Evolutionary conservation across 2,113 vertebrate genomes (phyloP).

Genomic region (Phyllopteryx taeniolatus): DNA sequence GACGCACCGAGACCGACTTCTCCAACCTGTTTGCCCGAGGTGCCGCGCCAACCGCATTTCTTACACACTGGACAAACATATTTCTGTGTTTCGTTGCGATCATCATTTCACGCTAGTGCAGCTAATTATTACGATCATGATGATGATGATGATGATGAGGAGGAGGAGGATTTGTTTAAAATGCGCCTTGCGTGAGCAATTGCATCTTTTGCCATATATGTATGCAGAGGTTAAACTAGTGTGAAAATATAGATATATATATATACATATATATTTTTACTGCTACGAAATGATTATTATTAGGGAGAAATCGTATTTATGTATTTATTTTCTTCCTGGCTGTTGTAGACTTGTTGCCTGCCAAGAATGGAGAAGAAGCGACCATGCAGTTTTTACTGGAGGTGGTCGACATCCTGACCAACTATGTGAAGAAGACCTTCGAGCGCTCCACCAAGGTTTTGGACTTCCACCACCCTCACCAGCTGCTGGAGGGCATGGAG

Average conservation of each 20-base stretch:
- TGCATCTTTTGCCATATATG: no score
- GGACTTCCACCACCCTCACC: slow-evolving; percentile 97
- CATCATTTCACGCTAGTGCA: background rate
- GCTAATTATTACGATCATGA: no score
- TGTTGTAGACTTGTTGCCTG: slow-evolving; percentile 85
- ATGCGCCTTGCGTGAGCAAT: no score
- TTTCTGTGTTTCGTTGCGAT: no score
- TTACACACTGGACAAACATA: no score
- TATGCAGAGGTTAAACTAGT: no score
- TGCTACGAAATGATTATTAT: no score
- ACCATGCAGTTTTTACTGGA: slow-evolving; percentile 95
- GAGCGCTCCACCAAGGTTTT: slow-evolving; percentile 97
- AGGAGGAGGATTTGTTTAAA: no score
- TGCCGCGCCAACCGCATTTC: slow-evolving; percentile 31
- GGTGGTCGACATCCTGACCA: slow-evolving; percentile 94
- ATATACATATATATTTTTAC: background rate
- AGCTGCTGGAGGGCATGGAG: slow-evolving; percentile 96
- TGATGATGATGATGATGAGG: no score
- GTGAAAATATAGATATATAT: no score
- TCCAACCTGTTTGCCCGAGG: slow-evolving; percentile 96
- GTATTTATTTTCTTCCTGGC: no score
- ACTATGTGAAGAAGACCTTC: slow-evolving; percentile 93
- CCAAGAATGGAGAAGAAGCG: slow-evolving; percentile 96
- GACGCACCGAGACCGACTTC: slow-evolving; percentile 91
- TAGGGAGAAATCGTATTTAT: no score